Conservation (phyloP, 2,113 vertebrate species). For the Actenoides lindsayi region DNA sequence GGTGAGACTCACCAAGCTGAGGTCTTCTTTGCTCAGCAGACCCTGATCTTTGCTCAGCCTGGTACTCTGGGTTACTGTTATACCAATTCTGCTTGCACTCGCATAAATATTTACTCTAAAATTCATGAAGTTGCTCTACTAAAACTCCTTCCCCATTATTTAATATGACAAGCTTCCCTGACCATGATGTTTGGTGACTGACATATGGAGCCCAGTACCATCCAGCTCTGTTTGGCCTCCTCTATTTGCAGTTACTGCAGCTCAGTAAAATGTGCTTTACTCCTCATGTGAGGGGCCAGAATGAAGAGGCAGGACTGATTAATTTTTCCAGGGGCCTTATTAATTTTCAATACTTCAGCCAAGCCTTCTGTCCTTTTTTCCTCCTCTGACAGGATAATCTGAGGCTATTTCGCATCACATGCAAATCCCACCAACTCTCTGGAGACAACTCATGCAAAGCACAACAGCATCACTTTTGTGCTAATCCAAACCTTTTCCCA, state of each 20-base stretch:
- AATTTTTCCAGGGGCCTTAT: conserved; percentile 33
- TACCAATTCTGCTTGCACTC: neutral
- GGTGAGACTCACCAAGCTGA: neutral
- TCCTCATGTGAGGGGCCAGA: neutral
- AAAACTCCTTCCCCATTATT: neutral
- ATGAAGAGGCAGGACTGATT: neutral
- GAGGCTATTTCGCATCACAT: conserved; percentile 38
- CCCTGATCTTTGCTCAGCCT: neutral
- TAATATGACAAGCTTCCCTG: neutral
- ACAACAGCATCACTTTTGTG: conserved; percentile 25
- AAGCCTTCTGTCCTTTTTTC: conserved; percentile 17
- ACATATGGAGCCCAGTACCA: neutral
- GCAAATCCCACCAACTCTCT: conserved; percentile 49
- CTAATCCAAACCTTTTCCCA: conserved; percentile 51
- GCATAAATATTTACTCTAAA: neutral
- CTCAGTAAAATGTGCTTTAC: neutral
- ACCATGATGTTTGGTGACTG: neutral
- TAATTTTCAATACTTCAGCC: conserved; percentile 16
- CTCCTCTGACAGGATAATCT: conserved; percentile 35
- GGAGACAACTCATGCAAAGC: conserved; percentile 28
- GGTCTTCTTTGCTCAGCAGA: neutral
- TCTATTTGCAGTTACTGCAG: neutral
- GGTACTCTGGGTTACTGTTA: neutral
- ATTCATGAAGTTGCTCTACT: neutral
- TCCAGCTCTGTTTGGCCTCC: neutral